Evolutionary conservation across 2,797 vertebrate genomes (phyloP), one percentile per base, ranked within the genome.

Genomic region (Myripristis jacobus): DNA sequence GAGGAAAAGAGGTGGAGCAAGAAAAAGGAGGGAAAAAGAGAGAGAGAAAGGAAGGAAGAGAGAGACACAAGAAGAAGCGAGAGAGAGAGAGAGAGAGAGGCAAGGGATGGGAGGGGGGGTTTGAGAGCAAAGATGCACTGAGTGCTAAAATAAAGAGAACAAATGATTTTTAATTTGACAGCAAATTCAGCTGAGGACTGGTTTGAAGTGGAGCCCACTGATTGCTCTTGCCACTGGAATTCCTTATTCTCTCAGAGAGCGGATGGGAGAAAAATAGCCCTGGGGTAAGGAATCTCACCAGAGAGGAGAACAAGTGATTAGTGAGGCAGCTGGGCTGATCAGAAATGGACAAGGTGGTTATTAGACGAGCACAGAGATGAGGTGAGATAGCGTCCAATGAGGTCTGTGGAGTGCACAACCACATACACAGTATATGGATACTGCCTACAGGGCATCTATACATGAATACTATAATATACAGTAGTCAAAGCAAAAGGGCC

Each of bases 141-240:
- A 77, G 74, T 54, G 65, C 51, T 60, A 24, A 75, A 81, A 90
- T 68, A 75, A 62, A 69, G 64, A 82, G 75, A 90, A 83, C 84
- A 89, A 87, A 88, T 87, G 58, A 80, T 79, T 86, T 92, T 92
- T 88, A 90, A 87, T 86, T 80, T 90, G 91, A 92, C 91, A 92
- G 88, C 81, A 66, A 53, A 86, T 89, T 87, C 91, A 89, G 75
- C 83, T 38, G 81, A 90, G 87, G 83, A 77, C 84, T 67, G 72
- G 73, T 79, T 84, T 81, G 82, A 91, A 89, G 87, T 68, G 68
- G 62, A 85, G 76, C 65, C 61, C 77, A 43, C 82, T 94, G 89
- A 94, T 93, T 92, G 85, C 75, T 87, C 89, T 77, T 92, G 92
- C 90, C 90, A 93, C 71, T 84, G 84, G 87, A 91, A 94, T 93